Conservation (phyloP, 2,888 invertebrate genomes). For the Phengaris arion region DNA sequence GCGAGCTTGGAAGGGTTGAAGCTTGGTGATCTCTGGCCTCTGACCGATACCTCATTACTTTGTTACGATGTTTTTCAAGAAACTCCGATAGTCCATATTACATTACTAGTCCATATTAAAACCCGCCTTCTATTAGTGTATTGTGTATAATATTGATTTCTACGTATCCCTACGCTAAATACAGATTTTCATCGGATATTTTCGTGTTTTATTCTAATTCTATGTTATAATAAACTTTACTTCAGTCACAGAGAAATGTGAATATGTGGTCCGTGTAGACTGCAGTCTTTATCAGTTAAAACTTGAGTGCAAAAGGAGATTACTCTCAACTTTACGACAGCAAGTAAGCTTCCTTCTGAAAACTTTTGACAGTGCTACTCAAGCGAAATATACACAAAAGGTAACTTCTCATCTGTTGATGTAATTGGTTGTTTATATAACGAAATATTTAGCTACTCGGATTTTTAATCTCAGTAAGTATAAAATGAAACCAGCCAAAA, state of each 20-base stretch:
- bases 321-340: constrained; percentile 5
- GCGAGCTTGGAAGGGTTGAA: too few species aligned
- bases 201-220: neutral
- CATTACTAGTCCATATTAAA: too few species aligned
- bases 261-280: neutral
- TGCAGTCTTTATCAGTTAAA: constrained; percentile 13
- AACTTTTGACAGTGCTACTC: neutral
- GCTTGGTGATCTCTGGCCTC: too few species aligned
- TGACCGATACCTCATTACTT: too few species aligned
- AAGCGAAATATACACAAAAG: neutral
- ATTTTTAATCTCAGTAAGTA: too few species aligned
- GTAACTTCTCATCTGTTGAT: neutral
- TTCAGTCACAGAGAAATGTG: neutral
- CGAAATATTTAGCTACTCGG: too few species aligned
- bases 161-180: neutral
- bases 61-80: too few species aligned
- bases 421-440: neutral
- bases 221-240: neutral
- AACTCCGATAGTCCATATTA: too few species aligned
- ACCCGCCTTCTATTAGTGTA: too few species aligned
- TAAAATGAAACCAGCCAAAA: too few species aligned
- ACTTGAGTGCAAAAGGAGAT: constrained; percentile 17
- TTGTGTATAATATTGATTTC: neutral
- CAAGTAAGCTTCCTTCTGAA: neutral
- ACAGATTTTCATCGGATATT: neutral